Evolutionary conservation across 2,113 vertebrate species (phyloP).

Genomic region (Pelecanus crispus): DNA sequence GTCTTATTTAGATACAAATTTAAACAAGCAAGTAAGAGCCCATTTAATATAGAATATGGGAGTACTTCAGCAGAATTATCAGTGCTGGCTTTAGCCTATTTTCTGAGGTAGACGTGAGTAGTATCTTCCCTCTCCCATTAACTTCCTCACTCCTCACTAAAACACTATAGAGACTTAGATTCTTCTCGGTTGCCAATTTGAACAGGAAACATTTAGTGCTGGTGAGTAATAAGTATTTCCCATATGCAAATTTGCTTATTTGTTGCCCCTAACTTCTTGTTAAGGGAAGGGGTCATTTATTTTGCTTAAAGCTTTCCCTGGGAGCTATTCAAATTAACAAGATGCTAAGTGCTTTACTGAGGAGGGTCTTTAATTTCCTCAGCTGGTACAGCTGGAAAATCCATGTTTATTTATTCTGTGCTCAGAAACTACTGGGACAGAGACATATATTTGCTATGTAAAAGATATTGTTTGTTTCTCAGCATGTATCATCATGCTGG

Average conservation of each 20-base stretch:
- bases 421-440: background rate
- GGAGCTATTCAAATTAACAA: conserved; percentile 31
- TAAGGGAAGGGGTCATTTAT: conserved; percentile 18
- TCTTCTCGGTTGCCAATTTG: background rate
- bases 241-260: conserved; percentile 22
- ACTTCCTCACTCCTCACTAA: background rate
- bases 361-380: conserved; percentile 45
- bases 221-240: conserved; percentile 11
- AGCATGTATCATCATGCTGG: background rate
- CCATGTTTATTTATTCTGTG: background rate
- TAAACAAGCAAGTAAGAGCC: background rate
- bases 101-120: background rate
- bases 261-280: background rate
- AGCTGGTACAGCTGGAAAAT: conserved; percentile 48
- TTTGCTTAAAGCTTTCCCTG: conserved; percentile 1
- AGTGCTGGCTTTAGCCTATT: background rate
- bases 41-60: background rate
- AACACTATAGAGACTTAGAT: background rate
- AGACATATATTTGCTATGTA: conserved; percentile 11
- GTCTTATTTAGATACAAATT: background rate
- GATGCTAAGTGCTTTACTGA: conserved; percentile 21
- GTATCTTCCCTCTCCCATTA: background rate
- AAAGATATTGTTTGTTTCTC: background rate
- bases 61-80: background rate
- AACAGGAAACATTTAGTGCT: conserved; percentile 9